Conservation (phyloP, 2,888 invertebrate genomes). For the Sarcophaga rosellei region DNA sequence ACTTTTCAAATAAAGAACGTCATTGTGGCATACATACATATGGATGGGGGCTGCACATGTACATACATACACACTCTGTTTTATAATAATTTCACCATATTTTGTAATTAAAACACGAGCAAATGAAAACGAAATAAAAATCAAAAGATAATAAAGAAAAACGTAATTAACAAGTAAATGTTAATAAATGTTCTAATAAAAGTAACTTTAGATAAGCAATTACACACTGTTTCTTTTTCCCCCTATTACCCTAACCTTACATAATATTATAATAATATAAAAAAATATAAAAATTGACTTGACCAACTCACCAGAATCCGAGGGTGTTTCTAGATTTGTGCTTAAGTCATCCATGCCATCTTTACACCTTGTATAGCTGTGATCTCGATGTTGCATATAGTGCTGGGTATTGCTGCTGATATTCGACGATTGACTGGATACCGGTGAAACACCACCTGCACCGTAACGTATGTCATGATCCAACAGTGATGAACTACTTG, state of each 20-base stretch:
- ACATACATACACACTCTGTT: background rate
- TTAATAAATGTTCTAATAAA: background rate
- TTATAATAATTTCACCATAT: constrained; percentile 25
- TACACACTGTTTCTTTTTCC: too few relatives aligned
- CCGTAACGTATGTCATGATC: constrained; percentile 68
- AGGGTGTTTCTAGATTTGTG: constrained; percentile 92
- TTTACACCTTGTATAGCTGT: constrained; percentile 87
- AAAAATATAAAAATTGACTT: constrained; percentile 49
- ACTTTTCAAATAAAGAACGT: background rate
- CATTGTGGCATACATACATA: background rate
- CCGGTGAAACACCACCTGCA: constrained; percentile 65
- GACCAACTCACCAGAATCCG: constrained; percentile 90
- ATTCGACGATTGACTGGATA: constrained; percentile 68
- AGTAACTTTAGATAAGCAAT: background rate
- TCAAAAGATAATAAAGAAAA: background rate
- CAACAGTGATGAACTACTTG: constrained; percentile 59
- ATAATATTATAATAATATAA: background rate
- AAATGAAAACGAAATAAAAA: background rate
- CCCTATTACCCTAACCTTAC: background rate
- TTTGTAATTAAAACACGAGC: constrained; percentile 38
- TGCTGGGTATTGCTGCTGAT: constrained; percentile 52
- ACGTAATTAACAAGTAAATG: background rate
- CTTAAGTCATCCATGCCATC: constrained; percentile 83
- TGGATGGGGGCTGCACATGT: background rate
- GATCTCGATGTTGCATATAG: constrained; percentile 82